phyloP scores from a whole-genome alignment of 2,113 vertebrate genomes.

The Pterophyllum scalare region DNA sequence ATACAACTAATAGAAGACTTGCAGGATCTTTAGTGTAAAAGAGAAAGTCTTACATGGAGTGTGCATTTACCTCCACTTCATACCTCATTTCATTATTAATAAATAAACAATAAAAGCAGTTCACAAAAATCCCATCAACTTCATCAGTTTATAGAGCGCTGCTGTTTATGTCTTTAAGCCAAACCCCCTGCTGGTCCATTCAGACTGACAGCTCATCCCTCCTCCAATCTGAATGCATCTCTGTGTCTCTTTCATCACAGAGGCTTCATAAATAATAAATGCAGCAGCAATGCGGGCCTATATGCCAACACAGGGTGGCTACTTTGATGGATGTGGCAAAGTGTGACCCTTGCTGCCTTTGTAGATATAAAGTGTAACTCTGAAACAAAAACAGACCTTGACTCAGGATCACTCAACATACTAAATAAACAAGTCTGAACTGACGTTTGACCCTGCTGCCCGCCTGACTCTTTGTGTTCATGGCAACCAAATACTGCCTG shows the following conservation, averaged over 20 bases:
- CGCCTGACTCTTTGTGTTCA: not conserved
- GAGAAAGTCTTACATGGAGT: not conserved
- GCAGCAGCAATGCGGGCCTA: conserved; percentile 24
- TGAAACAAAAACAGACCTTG: conserved; percentile 10
- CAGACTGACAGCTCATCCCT: conserved; percentile 35
- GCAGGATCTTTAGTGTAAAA: not conserved
- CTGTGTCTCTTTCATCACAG: conserved; percentile 36
- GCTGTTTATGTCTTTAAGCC: not conserved
- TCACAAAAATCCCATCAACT: not conserved
- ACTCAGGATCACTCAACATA: not conserved
- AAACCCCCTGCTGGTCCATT: not conserved
- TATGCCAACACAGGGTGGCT: conserved; percentile 21
- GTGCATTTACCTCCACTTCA: not conserved
- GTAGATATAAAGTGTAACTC: not conserved
- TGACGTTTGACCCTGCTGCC: conserved; percentile 4
- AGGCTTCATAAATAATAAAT: conserved; percentile 63
- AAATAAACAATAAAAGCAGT: not conserved
- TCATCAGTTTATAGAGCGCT: not conserved
- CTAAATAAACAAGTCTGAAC: not conserved
- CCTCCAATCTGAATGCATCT: conserved; percentile 29
- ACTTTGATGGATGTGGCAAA: conserved; percentile 57
- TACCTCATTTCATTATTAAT: not conserved
- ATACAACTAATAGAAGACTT: not conserved
- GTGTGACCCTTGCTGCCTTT: conserved; percentile 46
- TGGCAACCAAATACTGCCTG: not conserved